phyloP scores from a whole-genome alignment of 2,113 vertebrate genomes.

The Felis catus region DNA sequence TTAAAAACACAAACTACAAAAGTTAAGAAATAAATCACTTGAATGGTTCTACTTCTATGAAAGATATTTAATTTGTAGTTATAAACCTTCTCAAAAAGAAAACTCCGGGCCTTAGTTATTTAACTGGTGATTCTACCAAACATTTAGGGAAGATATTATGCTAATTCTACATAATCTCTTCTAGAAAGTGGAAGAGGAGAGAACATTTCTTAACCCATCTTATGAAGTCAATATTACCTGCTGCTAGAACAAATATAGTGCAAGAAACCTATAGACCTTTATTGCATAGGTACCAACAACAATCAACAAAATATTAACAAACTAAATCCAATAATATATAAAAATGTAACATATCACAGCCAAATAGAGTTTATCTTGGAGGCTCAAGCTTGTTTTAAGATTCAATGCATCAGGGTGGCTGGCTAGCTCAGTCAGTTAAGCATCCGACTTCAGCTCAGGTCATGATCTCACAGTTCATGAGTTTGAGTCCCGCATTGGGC shows the following conservation, averaged over 20 bases:
- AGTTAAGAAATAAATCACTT: neutral
- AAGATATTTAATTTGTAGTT: neutral
- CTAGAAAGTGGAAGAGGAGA: neutral
- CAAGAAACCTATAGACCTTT: neutral
- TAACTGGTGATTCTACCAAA: neutral
- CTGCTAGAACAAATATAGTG: neutral
- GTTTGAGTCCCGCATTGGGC: no score
- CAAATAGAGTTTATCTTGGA: neutral
- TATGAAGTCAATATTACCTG: neutral
- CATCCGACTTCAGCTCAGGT: no score
- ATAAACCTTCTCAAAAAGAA: neutral
- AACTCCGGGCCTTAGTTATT: neutral
- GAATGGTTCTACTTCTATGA: neutral
- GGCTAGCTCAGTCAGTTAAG: no score
- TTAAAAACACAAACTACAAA: neutral
- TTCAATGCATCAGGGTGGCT: no score
- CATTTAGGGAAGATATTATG: neutral
- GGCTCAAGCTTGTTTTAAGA: neutral
- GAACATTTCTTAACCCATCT: neutral
- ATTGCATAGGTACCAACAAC: neutral
- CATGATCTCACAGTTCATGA: no score
- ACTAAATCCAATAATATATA: neutral
- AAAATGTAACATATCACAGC: neutral
- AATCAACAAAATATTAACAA: neutral
- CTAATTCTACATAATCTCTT: neutral